Base-by-base conservation (phyloP, 2,797 vertebrate genomes). In the Neosalanx taihuensis region DNA sequence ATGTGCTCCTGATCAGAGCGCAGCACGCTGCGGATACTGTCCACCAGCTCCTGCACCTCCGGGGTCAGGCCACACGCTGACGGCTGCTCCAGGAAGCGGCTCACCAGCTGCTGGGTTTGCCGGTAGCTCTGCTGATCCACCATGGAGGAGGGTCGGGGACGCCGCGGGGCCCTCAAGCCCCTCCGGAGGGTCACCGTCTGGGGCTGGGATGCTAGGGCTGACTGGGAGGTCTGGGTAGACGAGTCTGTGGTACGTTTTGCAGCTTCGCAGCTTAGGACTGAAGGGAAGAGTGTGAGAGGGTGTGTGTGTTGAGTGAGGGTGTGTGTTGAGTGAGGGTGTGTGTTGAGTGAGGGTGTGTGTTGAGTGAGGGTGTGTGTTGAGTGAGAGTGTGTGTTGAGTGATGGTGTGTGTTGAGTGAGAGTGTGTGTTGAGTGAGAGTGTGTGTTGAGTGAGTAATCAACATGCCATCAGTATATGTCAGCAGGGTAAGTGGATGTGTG, bases 1-100 rank as follows among this genome's bases (percentile, higher is more conserved):
- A 94, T 95, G 75, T 94, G 91, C 68, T 94, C 91, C 85, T 96
- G 92, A 3, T 95, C 95, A 0, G 94, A 94, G 82, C 92, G 94
- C 77, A 97, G 84, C 26, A 96, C 89, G 0, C 86, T 91, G 13
- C 94, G 93, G 62, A 92, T 96, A 77, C 90, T 94, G 82, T 96
- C 93, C 60, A 96, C 91, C n/a, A 95, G 85, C 73, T 95, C 88
- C 0, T 89, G 88, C 69, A 95, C 85, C 79, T 95, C 95, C 0
- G 93, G 92, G 6, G 86, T 87, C 88, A 94, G 87, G 9, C 83
- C 91, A 83, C 91, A 89, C 4, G 92, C 87, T 0, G 92, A 91
- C 0, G 93, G 89, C 75, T 94, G 93, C 78, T 95, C 90, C 64
- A 95, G 86, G 83, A 95, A 94, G 31, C 85, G 90, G 0, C 86